phyloP scores from a whole-genome alignment of 2,888 invertebrate species.

The Caenorhabditis zanzibari region DNA sequence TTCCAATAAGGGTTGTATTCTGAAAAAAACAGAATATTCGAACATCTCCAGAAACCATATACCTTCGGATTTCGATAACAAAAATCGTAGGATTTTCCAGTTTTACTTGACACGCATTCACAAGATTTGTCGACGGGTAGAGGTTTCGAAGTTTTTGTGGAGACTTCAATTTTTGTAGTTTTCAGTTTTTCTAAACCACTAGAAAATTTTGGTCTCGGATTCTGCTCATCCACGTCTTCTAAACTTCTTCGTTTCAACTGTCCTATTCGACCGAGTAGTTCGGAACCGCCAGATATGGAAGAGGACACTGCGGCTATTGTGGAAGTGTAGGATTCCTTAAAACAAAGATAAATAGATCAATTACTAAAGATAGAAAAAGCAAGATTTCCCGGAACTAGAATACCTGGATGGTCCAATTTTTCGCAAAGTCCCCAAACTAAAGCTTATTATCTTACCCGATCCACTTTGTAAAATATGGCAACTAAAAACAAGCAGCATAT shows the following conservation, averaged over 20 bases:
- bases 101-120: conserved; percentile 21
- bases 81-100: conserved; percentile 22
- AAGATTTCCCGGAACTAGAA: no score
- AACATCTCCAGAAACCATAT: background rate
- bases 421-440: no score
- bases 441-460: background rate
- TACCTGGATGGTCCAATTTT: no score
- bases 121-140: conserved; percentile 11
- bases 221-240: background rate
- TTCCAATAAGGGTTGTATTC: conserved; percentile 18
- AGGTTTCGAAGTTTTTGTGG: background rate
- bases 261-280: background rate
- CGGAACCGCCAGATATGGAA: background rate
- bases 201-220: background rate
- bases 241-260: background rate
- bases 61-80: conserved; percentile 50
- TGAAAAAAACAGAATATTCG: background rate
- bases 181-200: background rate
- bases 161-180: no score
- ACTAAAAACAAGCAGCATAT: background rate
- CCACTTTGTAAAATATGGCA: background rate
- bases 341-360: no score
- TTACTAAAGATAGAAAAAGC: no score
- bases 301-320: background rate
- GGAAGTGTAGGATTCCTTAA: background rate